phyloP scores from a whole-genome alignment of 2,888 invertebrate species.

The Yponomeuta evonymella region DNA sequence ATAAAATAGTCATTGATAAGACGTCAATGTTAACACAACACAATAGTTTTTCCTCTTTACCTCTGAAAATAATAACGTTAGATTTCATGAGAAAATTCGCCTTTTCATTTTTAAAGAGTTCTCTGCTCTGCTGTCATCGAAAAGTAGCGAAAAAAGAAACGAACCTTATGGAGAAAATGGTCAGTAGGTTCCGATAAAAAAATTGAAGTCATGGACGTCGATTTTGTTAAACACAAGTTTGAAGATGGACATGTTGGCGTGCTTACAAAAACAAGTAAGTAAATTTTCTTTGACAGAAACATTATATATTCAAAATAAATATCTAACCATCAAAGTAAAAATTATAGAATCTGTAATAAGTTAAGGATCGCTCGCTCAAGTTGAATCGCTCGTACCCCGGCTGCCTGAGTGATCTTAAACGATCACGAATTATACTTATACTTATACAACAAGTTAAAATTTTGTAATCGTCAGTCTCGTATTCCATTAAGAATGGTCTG shows the following conservation, averaged over 20 bases:
- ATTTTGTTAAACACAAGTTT: conserved; percentile 50
- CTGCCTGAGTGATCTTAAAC: too few species aligned
- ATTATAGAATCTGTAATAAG: too few species aligned
- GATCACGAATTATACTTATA: too few species aligned
- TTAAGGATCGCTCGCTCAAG: too few species aligned
- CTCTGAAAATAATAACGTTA: background rate
- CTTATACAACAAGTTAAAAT: too few species aligned
- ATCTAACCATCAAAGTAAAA: too few species aligned
- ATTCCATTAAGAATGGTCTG: too few species aligned
- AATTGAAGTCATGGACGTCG: conserved; percentile 47
- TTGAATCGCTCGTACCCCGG: too few species aligned
- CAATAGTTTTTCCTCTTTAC: background rate
- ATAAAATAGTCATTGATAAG: conserved; percentile 11
- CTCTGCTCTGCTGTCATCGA: background rate
- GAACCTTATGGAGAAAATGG: background rate
- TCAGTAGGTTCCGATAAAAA: background rate
- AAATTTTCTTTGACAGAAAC: background rate
- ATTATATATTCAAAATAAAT: too few species aligned
- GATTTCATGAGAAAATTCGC: too few species aligned
- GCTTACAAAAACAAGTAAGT: conserved; percentile 53
- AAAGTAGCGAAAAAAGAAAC: background rate
- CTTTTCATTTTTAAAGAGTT: background rate
- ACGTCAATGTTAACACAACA: background rate
- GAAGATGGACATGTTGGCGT: conserved; percentile 54
- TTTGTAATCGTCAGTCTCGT: too few species aligned